Conservation (phyloP, 2,888 invertebrate genomes). For the Aporophyla nigra region DNA sequence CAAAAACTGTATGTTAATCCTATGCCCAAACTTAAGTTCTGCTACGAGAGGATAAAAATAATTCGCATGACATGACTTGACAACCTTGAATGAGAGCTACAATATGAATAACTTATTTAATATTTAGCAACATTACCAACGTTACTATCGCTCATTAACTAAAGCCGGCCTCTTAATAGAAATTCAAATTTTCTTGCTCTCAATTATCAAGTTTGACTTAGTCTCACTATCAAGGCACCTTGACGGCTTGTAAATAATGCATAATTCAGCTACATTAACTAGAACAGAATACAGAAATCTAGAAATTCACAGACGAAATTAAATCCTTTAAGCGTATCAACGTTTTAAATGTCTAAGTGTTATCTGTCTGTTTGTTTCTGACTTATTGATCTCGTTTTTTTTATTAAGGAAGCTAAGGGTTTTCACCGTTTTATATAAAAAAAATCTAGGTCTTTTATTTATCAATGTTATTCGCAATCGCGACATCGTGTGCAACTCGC, state of each 20-base stretch:
- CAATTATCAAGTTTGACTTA: conserved; percentile 32
- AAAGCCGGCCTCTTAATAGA: conserved; percentile 33
- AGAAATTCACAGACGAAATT: conserved; percentile 37
- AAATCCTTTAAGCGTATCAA: conserved; percentile 32
- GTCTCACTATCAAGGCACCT: conserved; percentile 44
- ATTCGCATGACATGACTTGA: conserved; percentile 10
- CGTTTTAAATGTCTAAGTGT: conserved; percentile 26
- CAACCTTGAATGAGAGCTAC: conserved; percentile 18
- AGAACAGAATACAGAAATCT: conserved; percentile 46
- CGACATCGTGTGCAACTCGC: conserved; percentile 27
- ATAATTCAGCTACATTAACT: conserved; percentile 51
- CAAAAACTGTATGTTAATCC: not conserved
- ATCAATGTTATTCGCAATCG: not conserved
- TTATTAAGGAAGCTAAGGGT: conserved; percentile 1
- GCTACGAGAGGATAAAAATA: conserved; percentile 12
- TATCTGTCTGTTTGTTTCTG: not conserved
- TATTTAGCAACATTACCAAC: conserved; percentile 39
- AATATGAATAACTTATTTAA: conserved; percentile 26
- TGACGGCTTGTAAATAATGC: conserved; percentile 54
- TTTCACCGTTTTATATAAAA: too few relatives aligned
- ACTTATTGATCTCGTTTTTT: not conserved
- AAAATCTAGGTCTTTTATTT: not conserved
- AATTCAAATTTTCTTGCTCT: conserved; percentile 40
- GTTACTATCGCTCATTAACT: conserved; percentile 24
- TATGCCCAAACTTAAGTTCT: not conserved